Evolutionary conservation across 2,113 vertebrate genomes (phyloP), one percentile per base, ranked within the genome.

Genomic region (Aix galericulata): DNA sequence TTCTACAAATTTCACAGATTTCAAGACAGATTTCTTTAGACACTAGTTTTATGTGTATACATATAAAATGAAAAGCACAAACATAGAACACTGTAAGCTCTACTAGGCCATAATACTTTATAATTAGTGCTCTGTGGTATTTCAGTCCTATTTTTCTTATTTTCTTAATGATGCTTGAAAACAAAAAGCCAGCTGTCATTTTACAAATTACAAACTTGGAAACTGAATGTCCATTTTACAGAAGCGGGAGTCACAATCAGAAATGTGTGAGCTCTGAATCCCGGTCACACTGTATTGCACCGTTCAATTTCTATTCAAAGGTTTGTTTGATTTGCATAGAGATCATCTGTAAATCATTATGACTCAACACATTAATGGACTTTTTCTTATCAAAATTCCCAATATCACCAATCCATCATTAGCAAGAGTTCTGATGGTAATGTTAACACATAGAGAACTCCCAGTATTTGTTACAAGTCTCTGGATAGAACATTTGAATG

Each of bases 91-190:
- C 31, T 38, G 68, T 40, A 32, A 31, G 29, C 42, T 88, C 75
- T 67, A 10, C 22, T 91, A 60, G 59, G 13, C 34, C 69, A 15
- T 17, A 44, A 40, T 23, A 25, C 10, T 86, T 82, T 26, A 46
- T n/a, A 31, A 53, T 56, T 53, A 67, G 44, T 55, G 52, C 53
- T 78, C 36, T 58, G 18, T 18, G 17, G 50, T 52, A 91, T 91
- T 95, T 63, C 17, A 69, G 36, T 74, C 74, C 31, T 82, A 11
- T 9, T 42, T 63, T 48, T 79, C 38, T 53, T 82, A n/a, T 80
- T 88, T 77, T 78, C 72, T 83, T 93, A 91, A 86, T 44, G 23
- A 46, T 56, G 32, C 59, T 88, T 86, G 72, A 74, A 94, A 81
- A 68, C 17, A 88, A 90, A 89, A 90, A 92, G 46, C 29, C 36